phyloP scores from a whole-genome alignment of 92 coral and sea anemone species.

The Epizoanthus ramosus region DNA sequence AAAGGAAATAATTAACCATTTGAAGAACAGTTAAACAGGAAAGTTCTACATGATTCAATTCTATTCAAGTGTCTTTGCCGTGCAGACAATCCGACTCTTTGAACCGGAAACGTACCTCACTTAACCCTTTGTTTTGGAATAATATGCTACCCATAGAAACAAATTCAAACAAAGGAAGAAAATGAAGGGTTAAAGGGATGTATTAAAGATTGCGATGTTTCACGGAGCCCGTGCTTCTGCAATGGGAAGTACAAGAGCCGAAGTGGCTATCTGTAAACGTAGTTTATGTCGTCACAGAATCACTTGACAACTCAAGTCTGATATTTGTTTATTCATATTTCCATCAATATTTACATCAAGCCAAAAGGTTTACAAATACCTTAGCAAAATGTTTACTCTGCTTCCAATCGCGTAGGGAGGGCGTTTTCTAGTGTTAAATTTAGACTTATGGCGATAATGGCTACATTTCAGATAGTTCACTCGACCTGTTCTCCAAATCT shows the following conservation, averaged over 20 bases:
- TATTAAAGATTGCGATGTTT: background rate
- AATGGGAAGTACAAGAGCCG: background rate
- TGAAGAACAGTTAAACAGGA: slow-evolving; percentile 37
- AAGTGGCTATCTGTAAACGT: background rate
- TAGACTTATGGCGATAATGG: background rate
- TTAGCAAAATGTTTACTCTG: slow-evolving; percentile 64
- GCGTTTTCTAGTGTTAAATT: slow-evolving; percentile 12
- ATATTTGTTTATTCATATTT: slow-evolving; percentile 59
- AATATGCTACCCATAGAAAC: background rate
- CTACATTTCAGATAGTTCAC: background rate
- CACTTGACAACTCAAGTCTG: slow-evolving; percentile 27
- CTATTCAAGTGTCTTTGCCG: slow-evolving; percentile 20
- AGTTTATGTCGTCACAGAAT: background rate
- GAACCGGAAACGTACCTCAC: slow-evolving; percentile 27
- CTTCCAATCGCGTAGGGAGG: slow-evolving; percentile 21
- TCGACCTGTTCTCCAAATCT: background rate
- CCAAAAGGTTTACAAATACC: slow-evolving; percentile 64
- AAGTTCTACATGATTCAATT: slow-evolving; percentile 2
- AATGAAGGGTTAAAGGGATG: background rate
- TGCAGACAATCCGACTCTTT: slow-evolving; percentile 39
- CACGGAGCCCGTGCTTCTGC: background rate
- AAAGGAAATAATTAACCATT: slow-evolving; percentile 35
- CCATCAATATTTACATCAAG: slow-evolving; percentile 71
- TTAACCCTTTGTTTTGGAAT: slow-evolving; percentile 8
- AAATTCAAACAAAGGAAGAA: slow-evolving; percentile 5